Conservation (phyloP, 2,888 invertebrate genomes). For the Coelinius sp. region DNA sequence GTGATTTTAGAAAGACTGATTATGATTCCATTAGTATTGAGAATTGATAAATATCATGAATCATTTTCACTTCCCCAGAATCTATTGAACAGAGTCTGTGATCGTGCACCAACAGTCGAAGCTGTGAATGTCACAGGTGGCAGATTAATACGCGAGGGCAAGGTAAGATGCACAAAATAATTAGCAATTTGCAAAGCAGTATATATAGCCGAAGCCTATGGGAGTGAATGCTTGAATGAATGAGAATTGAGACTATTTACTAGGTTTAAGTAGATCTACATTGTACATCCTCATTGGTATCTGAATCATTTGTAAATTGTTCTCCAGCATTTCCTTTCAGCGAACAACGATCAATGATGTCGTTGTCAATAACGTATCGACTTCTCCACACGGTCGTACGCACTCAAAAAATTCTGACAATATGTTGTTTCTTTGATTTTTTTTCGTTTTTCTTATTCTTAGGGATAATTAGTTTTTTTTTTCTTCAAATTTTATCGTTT, state of each 20-base stretch:
- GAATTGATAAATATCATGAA: not conserved
- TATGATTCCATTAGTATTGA: too few species aligned
- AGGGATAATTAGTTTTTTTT: slow-evolving; percentile 3
- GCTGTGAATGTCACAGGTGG: slow-evolving; percentile 96
- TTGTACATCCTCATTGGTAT: slow-evolving; percentile 39
- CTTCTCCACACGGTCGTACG: slow-evolving; percentile 51
- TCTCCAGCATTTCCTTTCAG: slow-evolving; percentile 53
- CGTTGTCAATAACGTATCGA: slow-evolving; percentile 46
- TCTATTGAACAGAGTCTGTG: slow-evolving; percentile 92
- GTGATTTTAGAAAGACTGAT: not conserved
- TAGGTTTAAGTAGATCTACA: slow-evolving; percentile 37
- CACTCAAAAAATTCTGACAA: slow-evolving; percentile 21
- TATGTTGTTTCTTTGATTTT: not conserved
- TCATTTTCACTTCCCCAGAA: slow-evolving; percentile 75
- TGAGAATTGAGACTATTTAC: slow-evolving; percentile 52
- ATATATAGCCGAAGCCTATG: slow-evolving; percentile 57
- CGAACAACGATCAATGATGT: slow-evolving; percentile 47
- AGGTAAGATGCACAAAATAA: slow-evolving; percentile 89
- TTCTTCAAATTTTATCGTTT: not conserved
- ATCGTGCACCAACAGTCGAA: slow-evolving; percentile 94
- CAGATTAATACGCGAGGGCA: slow-evolving; percentile 95
- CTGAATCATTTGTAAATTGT: slow-evolving; percentile 34
- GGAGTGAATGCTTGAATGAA: slow-evolving; percentile 61
- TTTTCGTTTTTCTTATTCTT: not conserved
- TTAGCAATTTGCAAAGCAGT: slow-evolving; percentile 72